A percentile compares a stretch with the other conserved stretches of the same genome.
These are phyloP conservation scores for Podilymbus podiceps DNA, from an alignment of 2,113 vertebrate genomes.

Conservation along the genomic window DNA sequence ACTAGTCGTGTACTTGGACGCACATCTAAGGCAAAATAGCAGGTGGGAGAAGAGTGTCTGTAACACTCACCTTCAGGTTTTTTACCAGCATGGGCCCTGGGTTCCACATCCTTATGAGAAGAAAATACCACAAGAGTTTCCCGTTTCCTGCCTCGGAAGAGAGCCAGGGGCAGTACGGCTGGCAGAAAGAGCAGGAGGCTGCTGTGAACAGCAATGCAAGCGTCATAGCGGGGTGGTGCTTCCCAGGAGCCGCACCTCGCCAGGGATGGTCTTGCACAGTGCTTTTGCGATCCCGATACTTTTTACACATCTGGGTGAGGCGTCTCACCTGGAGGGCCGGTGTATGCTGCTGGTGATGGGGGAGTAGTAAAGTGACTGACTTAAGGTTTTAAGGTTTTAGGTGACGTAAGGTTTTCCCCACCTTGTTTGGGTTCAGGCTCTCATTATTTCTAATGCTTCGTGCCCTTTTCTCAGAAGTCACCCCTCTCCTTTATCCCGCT, in stretches of 20 bases:
- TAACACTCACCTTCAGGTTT: not conserved
- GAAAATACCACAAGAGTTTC: not conserved
- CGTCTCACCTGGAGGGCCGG: no score
- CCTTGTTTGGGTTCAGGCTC: not conserved
- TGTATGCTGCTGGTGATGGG: not conserved
- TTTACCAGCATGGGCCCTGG: not conserved
- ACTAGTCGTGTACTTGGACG: not conserved
- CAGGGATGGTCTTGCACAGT: not conserved
- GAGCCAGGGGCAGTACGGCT: not conserved
- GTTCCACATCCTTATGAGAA: not conserved
- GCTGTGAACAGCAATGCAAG: not conserved
- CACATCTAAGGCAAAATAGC: not conserved
- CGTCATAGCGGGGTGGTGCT: not conserved
- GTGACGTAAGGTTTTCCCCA: not conserved
- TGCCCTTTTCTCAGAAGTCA: not conserved
- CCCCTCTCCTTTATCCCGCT: not conserved
- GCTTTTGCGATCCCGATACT: no score
- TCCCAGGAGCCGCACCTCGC: not conserved
- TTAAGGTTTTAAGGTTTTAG: not conserved
- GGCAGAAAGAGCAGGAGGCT: not conserved
- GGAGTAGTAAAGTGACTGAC: not conserved
- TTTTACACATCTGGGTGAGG: not conserved
- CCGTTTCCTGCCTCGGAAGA: not conserved
- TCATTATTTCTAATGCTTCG: not conserved
- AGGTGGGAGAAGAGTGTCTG: not conserved